phyloP scores from a whole-genome alignment of 2,113 vertebrate genomes.

The Glaucidium brasilianum region DNA sequence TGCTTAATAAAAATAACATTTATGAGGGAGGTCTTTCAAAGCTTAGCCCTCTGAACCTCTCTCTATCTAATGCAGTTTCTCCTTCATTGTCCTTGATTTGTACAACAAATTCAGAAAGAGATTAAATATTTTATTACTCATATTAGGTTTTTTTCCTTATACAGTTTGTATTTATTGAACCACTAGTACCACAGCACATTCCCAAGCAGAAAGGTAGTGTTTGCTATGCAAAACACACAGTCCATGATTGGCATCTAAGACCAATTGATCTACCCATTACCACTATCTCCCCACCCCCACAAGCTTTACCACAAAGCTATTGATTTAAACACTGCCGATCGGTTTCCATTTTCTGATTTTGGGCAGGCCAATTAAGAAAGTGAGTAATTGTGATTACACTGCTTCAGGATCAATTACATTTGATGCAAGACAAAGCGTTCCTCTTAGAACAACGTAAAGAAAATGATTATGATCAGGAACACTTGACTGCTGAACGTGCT shows the following conservation, averaged over 20 bases:
- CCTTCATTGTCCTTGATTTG: neutral
- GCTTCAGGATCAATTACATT: conserved; percentile 91
- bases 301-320: conserved; percentile 91
- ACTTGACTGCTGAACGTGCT: conserved; percentile 37
- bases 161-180: conserved; percentile 58
- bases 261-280: conserved; percentile 88
- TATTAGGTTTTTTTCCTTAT: neutral
- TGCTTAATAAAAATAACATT: conserved; percentile 5
- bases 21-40: neutral
- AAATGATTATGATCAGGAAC: conserved; percentile 72
- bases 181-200: conserved; percentile 39
- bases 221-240: conserved; percentile 82
- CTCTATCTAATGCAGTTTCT: neutral
- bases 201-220: conserved; percentile 66
- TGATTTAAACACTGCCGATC: conserved; percentile 88
- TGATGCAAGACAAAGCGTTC: conserved; percentile 86
- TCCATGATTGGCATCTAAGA: conserved; percentile 81
- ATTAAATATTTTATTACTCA: conserved; percentile 39
- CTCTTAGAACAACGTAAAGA: conserved; percentile 72
- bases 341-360: conserved; percentile 95
- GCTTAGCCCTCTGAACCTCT: neutral
- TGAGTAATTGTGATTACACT: conserved; percentile 97
- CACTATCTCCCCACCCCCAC: conserved; percentile 81
- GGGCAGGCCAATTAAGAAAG: conserved; percentile 97
- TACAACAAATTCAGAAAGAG: conserved; percentile 14